Evolutionary conservation across 2,113 vertebrate genomes (phyloP).

Genomic region (Setophaga coronata): DNA sequence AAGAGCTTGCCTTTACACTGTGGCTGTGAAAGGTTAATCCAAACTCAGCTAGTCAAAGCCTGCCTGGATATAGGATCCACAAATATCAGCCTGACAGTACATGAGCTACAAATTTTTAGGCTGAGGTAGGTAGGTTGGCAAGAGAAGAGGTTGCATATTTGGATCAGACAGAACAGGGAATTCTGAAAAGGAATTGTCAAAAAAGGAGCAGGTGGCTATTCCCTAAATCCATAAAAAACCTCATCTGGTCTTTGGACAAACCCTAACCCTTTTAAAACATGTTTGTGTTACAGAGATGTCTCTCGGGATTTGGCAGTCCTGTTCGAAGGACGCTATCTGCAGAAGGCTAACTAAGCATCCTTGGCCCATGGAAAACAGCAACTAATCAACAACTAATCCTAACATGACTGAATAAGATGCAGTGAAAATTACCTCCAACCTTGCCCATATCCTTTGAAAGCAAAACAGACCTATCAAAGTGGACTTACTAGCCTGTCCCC

Average conservation of each 20-base stretch:
- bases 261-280: neutral
- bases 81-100: neutral
- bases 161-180: neutral
- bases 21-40: neutral
- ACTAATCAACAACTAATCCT: neutral
- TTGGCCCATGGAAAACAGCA: neutral
- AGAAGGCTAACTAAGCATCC: neutral
- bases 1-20: neutral
- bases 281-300: neutral
- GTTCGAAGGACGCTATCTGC: neutral
- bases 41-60: neutral
- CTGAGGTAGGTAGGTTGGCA: neutral
- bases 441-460: neutral
- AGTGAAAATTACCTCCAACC: neutral
- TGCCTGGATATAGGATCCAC: rapidly evolving
- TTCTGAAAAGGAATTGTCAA: neutral
- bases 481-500: neutral
- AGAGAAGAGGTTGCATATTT: neutral
- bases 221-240: neutral
- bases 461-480: neutral
- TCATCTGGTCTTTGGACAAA: neutral
- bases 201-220: neutral
- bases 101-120: rapidly evolving
- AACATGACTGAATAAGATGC: neutral
- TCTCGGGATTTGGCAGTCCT: neutral